Base-by-base conservation (phyloP, 1,140 invertebrate genomes). In the Himalopsyche phryganea region DNA sequence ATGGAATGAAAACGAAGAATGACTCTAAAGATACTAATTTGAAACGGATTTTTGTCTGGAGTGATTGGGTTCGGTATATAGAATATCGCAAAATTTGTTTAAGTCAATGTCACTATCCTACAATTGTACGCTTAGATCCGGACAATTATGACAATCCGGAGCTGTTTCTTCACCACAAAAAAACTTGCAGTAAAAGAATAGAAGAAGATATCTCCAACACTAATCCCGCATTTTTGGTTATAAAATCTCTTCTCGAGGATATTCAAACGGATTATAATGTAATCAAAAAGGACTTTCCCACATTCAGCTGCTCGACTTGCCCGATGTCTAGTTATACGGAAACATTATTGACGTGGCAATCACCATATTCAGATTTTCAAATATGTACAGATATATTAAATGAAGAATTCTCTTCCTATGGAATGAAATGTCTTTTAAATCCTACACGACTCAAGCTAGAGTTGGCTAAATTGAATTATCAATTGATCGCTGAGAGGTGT, bases 1-100 rank as follows among this genome's bases (percentile, higher is more conserved):
- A 42, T 1, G n/a, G 9, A 41, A 42, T 1, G n/a, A n/a, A 41
- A 42, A 19, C 41, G 35, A 17, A 36, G 19, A 17, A 38, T 41
- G 32, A 32, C n/a, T n/a, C n/a, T n/a, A n/a, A n/a, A n/a, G n/a
- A n/a, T n/a, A 20, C 15, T 36, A 49, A 14, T 6, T 41, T 41
- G 6, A 54, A 23, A 1, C 71, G 72, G 40, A 72, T 86, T 13
- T 87, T 87, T 65, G 80, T 79, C 48, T 82, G 82, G 65, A 68
- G 72, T 9, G 78, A 85, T 19, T 88, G 85, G 85, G 77, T 84
- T 58, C 62, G 77, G 35, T 84, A 79, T 63, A 79, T 86, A 1
- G 79, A 82, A 58, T 80, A 83, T 66, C 75, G 86, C 5, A 78
- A 79, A 48, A 58, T 68, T 2, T 67, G 84, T 35, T 58, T 87